These are phyloP conservation scores for Characodon lateralis DNA, from an alignment of 2,797 vertebrate species.

Conservation along the genomic window DNA sequence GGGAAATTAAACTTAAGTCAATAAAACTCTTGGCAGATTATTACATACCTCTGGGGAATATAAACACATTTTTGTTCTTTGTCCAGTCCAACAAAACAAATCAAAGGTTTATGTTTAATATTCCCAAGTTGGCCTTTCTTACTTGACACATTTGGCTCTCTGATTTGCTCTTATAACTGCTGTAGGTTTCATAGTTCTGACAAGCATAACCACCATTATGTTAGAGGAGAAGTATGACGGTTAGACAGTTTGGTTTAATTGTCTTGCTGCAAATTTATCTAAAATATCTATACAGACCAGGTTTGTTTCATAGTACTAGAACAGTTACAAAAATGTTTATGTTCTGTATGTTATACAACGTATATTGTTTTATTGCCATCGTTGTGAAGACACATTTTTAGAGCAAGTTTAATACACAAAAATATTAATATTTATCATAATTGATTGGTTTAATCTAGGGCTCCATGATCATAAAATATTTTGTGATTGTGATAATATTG, in stretches of 20 bases:
- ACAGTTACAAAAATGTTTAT: neutral
- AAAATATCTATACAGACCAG: neutral
- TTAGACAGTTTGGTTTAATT: neutral
- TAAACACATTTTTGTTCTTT: neutral
- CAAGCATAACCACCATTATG: neutral
- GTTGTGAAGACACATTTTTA: neutral
- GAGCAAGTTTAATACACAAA: neutral
- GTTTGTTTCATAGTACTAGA: too few relatives aligned
- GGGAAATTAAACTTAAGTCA: neutral
- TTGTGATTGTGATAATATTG: too few relatives aligned
- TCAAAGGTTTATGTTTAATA: neutral
- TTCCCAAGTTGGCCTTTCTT: neutral
- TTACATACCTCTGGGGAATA: neutral
- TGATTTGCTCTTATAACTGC: neutral
- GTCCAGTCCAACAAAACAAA: conserved; percentile 2
- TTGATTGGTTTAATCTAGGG: too few relatives aligned
- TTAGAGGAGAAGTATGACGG: neutral
- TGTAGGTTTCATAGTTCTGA: neutral
- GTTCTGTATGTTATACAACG: neutral
- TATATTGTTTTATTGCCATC: neutral
- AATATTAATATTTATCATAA: neutral
- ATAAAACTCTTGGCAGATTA: neutral
- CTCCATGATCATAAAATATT: too few relatives aligned
- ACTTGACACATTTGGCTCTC: neutral
- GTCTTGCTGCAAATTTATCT: neutral